Percentiles rank a stretch among this genome's conserved stretches.
These are phyloP conservation scores for Lepidonotus clava DNA, from an alignment of 2,888 invertebrate species.

Conservation along the genomic window DNA sequence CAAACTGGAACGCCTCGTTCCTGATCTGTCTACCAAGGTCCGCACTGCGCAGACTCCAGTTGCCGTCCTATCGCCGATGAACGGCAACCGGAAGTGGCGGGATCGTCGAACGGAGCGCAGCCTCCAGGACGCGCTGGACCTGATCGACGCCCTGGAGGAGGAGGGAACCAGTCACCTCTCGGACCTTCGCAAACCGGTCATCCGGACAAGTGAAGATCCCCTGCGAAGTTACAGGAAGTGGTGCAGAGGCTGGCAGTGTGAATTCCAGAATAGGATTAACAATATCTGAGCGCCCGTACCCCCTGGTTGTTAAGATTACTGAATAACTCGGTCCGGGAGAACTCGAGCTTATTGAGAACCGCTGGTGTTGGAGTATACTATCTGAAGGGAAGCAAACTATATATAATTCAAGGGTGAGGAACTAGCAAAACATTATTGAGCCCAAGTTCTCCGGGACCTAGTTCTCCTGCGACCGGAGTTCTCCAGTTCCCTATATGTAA, in stretches of 20 bases:
- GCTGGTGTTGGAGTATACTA: too few relatives aligned
- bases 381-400: too few relatives aligned
- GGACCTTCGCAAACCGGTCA: background rate
- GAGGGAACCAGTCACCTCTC: slow-evolving; percentile 8
- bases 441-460: too few relatives aligned
- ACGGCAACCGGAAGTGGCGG: background rate
- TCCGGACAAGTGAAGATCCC: background rate
- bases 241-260: background rate
- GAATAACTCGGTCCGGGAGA: too few relatives aligned
- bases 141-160: slow-evolving; percentile 28
- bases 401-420: too few relatives aligned
- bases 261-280: too few relatives aligned
- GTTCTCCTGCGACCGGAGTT: too few relatives aligned
- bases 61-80: background rate
- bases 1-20: background rate
- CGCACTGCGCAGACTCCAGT: background rate
- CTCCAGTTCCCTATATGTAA: too few relatives aligned
- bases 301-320: too few relatives aligned
- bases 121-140: slow-evolving; percentile 27
- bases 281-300: too few relatives aligned
- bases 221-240: slow-evolving; percentile 15
- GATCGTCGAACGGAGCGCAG: background rate
- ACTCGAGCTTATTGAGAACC: too few relatives aligned
- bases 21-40: background rate
- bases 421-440: too few relatives aligned